A percentile compares a stretch with the other conserved stretches of the same genome.
Evolutionary conservation across 1,140 invertebrate species (phyloP).

Genomic region (Saxidomus purpurata): DNA sequence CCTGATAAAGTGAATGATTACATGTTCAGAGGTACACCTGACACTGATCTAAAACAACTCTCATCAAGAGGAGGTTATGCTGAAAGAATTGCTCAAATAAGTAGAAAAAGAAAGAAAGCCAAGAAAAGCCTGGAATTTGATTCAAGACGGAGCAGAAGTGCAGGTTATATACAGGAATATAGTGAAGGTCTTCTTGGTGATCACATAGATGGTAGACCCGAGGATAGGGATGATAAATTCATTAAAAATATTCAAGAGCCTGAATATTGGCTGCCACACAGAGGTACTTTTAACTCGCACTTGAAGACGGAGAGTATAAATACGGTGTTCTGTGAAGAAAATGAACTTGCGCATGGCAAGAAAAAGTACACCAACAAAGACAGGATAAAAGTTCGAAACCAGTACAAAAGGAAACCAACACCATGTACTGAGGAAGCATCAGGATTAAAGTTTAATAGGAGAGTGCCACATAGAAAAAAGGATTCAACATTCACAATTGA

Average conservation of each 20-base stretch:
- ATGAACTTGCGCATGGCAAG: neutral
- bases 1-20: neutral
- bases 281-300: neutral
- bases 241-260: neutral
- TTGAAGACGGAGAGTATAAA: neutral
- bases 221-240: neutral
- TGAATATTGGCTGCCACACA: neutral
- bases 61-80: neutral
- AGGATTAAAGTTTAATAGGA: neutral
- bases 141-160: neutral
- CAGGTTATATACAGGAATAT: neutral
- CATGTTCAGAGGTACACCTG: conserved; percentile 26
- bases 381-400: neutral
- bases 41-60: conserved; percentile 1
- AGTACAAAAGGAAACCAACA: neutral
- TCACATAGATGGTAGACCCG: neutral
- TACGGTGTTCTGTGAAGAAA: neutral
- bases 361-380: neutral
- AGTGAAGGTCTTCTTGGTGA: neutral
- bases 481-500: conserved; percentile 54
- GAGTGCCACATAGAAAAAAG: neutral
- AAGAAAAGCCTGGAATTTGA: conserved; percentile 36
- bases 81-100: conserved; percentile 38
- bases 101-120: conserved; percentile 22
- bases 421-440: neutral